Evolutionary conservation across 1,140 invertebrate species (phyloP).

Genomic region (Saxidomus purpurata): DNA sequence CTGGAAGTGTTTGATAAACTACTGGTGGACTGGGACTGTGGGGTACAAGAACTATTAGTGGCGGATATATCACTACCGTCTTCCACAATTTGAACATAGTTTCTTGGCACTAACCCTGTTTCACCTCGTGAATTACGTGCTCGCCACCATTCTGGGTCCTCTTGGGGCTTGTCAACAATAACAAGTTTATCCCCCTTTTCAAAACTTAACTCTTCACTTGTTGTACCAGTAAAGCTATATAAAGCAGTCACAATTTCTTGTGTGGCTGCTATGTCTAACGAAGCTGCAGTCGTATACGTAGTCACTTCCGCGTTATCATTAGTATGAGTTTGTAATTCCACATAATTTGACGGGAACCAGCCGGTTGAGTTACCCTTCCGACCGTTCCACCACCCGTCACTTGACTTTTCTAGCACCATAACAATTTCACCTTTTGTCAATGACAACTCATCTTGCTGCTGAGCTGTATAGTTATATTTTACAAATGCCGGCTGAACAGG

Average conservation of each 20-base stretch:
- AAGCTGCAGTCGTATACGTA: constrained; percentile 93
- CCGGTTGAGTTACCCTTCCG: constrained; percentile 89
- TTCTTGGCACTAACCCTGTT: constrained; percentile 97
- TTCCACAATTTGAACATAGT: constrained; percentile 93
- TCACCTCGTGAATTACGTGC: constrained; percentile 96
- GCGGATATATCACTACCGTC: constrained; percentile 77
- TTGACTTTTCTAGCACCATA: constrained; percentile 98
- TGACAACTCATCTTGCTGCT: constrained; percentile 98
- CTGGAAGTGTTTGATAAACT: constrained; percentile 83
- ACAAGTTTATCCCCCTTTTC: constrained; percentile 96
- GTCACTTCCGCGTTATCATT: constrained; percentile 74
- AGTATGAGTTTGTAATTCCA: constrained; percentile 92
- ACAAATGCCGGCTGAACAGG: constrained; percentile 91
- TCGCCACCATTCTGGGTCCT: constrained; percentile 99
- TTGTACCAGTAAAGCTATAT: constrained; percentile 87
- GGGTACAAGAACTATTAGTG: constrained; percentile 80
- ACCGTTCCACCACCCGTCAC: constrained; percentile 99
- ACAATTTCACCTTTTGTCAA: constrained; percentile 94
- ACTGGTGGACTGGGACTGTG: constrained; percentile 85
- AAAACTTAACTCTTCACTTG: constrained; percentile 97
- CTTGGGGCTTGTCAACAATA: constrained; percentile 96
- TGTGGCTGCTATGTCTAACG: constrained; percentile 86
- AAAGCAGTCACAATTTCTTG: constrained; percentile 93
- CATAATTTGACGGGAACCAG: constrained; percentile 99
- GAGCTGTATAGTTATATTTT: constrained; percentile 99